Base-by-base conservation (phyloP, 2,888 invertebrate species). In the Conchocele bisecta region DNA sequence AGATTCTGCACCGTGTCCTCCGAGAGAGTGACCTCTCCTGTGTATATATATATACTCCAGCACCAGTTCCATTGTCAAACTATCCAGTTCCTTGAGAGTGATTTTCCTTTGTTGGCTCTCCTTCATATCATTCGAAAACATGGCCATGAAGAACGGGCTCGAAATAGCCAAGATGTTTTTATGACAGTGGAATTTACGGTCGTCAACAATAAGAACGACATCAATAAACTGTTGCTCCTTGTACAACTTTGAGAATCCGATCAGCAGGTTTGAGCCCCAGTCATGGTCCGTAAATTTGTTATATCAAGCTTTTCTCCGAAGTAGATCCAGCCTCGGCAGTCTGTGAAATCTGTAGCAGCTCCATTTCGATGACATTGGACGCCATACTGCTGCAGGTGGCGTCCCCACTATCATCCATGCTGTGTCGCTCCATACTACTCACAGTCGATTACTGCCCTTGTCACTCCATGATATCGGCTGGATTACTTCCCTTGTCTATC, bases 31-130 rank as follows among this genome's bases (percentile, higher is more conserved):
- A 89, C 88, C 42, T 86, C 81, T n/a, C n/a, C n/a, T n/a, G 24
- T 87, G 87, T 20, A 86, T 88, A 76, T 90, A 90, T n/a, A 90
- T 87, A 64, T 89, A 90, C 68, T 88, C 88, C 31, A 90, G 75
- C 3, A 89, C 86, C 4, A 88, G 79, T 41, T 84, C 80, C 70
- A 89, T 82, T 6, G 89, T 89, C 9, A 75, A 60, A 17, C 83
- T 71, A 35, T 88, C 88, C 68, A 90, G 87, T 75, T 88, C 89
- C 53, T 83, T 79, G 5, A 89, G 75, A 50, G 84, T 82, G 39
- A 90, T 83, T 63, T 83, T 83, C n/a, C 84, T 80, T 56, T 88
- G 84, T 5, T 85, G 81, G 28, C 84, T 83, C 65, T 90, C 90
- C 5, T 83, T 82, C 83, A 90, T 81, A 42, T 84, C 82, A 44